Base-by-base conservation (phyloP, 2,888 invertebrate genomes). In the Erebia ligea region DNA sequence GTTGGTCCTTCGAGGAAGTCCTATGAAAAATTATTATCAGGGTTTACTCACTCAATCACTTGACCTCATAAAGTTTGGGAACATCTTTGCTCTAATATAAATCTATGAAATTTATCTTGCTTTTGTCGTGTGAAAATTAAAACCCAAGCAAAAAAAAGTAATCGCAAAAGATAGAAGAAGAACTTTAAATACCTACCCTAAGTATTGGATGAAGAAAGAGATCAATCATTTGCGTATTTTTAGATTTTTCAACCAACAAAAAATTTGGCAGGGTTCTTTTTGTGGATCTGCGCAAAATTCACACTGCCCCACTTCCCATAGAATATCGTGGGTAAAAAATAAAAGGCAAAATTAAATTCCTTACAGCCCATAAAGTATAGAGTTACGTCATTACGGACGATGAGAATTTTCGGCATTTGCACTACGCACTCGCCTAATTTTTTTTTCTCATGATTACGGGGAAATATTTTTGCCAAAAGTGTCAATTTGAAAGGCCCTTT, bases 301-400 rank as follows among this genome's bases (percentile, higher is more conserved):
- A 63, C 68, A 68, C 59, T 72, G 67, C 67, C 64, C 72, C 21
- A 40, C 52, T 59, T 48, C 65, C 70, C 45, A 63, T 64, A 40
- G 68, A 72, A 70, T 67, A 72, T 67, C 70, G 68, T 66, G 52
- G 67, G 70, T 81, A 76, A 81, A 83, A 83, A 77, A 83, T 89
- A 88, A 88, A 85, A 86, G 80, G 82, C 84, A 82, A 91, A 91
- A 91, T 91, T 86, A 91, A 91, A 92, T 91, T 90, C 90, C 86
- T 80, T 77, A 78, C 81, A 80, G 81, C 82, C 85, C 86, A 86
- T 90, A 91, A 89, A 89, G 86, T 92, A 89, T 92, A 86, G 88
- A 86, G 87, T 92, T 91, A 91, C 92, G 86, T 91, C 89, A 91
- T 92, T 91, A 91, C 79, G 76, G 78, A 72, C 70, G 76, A 77